Percentiles rank a stretch among this genome's conserved stretches.
Conservation (phyloP, 1,140 invertebrate genomes). For the Cydia strobilella region DNA sequence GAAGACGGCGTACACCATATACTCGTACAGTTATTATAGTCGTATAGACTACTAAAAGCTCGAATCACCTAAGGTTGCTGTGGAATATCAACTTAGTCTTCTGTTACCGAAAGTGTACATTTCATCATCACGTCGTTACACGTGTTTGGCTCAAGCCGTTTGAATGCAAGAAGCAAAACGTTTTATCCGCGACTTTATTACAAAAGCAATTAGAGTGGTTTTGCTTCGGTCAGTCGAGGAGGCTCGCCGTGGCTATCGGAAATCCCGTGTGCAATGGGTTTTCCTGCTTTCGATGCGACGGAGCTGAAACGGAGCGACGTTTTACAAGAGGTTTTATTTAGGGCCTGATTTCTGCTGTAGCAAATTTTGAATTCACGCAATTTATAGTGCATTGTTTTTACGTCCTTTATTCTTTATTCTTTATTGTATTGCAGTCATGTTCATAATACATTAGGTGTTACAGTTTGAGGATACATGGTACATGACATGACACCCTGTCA, state of each 20-base stretch:
- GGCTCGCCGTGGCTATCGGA: conserved; percentile 11
- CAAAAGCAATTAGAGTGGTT: background rate
- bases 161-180: background rate
- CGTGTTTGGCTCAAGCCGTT: background rate
- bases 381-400: too few species aligned
- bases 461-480: too few species aligned
- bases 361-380: too few species aligned
- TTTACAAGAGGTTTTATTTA: background rate
- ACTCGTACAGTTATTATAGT: background rate
- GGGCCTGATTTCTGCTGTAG: background rate
- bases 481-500: too few species aligned
- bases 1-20: background rate
- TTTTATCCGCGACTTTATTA: background rate
- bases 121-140: background rate
- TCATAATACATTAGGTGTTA: too few species aligned
- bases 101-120: background rate
- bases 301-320: background rate
- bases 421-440: too few species aligned
- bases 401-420: too few species aligned
- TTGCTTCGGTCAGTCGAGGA: background rate
- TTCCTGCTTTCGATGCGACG: conserved; percentile 15
- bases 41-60: background rate
- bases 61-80: background rate
- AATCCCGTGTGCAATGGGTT: conserved; percentile 16
- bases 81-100: background rate